These are phyloP conservation scores for Rutilus rutilus DNA, from an alignment of 2,113 vertebrate species.

Conservation along the genomic window DNA sequence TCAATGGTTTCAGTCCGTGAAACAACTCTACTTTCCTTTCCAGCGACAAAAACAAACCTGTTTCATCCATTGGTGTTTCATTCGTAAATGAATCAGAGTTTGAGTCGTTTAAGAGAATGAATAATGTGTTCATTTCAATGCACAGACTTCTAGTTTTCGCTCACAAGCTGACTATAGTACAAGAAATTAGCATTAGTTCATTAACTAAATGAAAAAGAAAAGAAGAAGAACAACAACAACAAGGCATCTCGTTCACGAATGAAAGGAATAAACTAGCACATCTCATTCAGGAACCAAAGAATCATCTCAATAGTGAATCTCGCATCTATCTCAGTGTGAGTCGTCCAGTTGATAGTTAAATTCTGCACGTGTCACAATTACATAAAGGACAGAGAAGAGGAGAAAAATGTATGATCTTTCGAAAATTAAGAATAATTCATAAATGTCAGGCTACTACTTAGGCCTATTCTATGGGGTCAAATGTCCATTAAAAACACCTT, in stretches of 20 bases:
- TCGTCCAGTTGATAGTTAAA: no score
- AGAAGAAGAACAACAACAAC: no score
- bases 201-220: neutral
- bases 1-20: constrained; percentile 7
- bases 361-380: no score
- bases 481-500: neutral
- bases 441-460: no score
- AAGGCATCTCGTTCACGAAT: neutral
- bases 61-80: neutral
- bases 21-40: constrained; percentile 32
- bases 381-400: no score
- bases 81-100: neutral
- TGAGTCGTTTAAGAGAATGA: neutral
- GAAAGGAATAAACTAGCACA: neutral
- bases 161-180: neutral
- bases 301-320: neutral
- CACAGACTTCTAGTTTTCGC: neutral
- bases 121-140: neutral
- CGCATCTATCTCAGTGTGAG: neutral
- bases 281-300: neutral
- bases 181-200: neutral
- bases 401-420: no score
- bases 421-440: no score
- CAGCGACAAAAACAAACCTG: constrained; percentile 45
- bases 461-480: no score